Base-by-base conservation (phyloP, 2,888 invertebrate species). In the Nomada hirtipes region DNA sequence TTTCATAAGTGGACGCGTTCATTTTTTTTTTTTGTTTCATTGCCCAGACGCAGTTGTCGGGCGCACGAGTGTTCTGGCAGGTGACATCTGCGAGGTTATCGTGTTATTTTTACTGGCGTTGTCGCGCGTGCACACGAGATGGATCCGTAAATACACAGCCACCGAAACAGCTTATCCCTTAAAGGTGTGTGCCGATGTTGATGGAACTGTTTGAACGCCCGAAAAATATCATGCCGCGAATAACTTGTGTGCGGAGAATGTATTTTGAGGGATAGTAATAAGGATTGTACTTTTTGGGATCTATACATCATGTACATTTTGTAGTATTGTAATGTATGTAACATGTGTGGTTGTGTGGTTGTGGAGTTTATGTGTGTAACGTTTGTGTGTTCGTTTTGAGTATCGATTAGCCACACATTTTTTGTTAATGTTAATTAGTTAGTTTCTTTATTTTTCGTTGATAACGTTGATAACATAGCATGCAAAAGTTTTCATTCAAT, bases 1-100 rank as follows among this genome's bases (percentile, higher is more conserved):
- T 77, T 83, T 79, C 74, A 79, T 74, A 84, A 84, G 80, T 85
- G 86, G 79, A 75, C 86, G 77, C 82, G 74, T 69, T 64, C 72
- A 60, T 79, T 74, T 77, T 29, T 60, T 13, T 64, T 72, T 72
- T 83, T 83, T 80, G 55, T 42, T 70, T 82, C 63, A 83, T 81
- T 79, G 68, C 73, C 86, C 89, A 86, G 85, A 87, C 89, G 87
- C 87, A 89, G 89, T 89, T 87, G 87, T 89, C 86, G 79, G 73
- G 61, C 63, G 72, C 76, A 82, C 77, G 79, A 87, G 69, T 83
- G 81, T 77, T 72, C 87, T 82, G 86, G 82, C 89, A 89, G 89
- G 82, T 89, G 90, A 89, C 89, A 87, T 87, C 87, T 78, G 89
- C 88, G 84, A 69, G 81, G 79, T 82, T 84, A 80, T 82, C 83